phyloP scores from a whole-genome alignment of 2,113 vertebrate species.

The Orcinus orca region DNA sequence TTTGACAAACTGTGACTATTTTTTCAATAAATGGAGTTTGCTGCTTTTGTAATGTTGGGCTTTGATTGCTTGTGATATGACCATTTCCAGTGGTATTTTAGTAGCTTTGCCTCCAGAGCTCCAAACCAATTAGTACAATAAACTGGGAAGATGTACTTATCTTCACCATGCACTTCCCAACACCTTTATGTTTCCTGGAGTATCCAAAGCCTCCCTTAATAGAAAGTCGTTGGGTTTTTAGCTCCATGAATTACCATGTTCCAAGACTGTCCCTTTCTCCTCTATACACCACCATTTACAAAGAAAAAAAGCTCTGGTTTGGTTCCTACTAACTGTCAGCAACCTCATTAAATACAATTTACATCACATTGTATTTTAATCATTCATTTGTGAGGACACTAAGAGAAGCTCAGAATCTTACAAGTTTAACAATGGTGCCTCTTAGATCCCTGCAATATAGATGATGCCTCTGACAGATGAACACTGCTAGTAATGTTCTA shows the following conservation, averaged over 20 bases:
- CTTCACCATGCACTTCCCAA: not conserved
- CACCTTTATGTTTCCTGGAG: not conserved
- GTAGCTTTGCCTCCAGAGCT: not conserved
- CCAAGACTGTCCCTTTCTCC: not conserved
- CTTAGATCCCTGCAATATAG: not conserved
- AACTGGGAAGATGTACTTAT: not conserved
- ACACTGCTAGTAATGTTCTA: not conserved
- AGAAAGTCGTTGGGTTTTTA: not conserved
- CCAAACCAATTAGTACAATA: not conserved
- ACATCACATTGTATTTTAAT: not conserved
- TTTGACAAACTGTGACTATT: not conserved
- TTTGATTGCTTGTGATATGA: not conserved
- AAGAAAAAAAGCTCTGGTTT: not conserved
- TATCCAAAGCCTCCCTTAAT: not conserved
- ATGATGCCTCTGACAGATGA: not conserved
- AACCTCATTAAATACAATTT: conserved; percentile 3
- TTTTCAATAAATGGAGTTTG: not conserved
- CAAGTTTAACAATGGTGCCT: not conserved
- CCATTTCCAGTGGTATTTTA: not conserved
- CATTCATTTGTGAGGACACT: not conserved
- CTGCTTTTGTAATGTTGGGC: not conserved
- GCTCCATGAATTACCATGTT: not conserved
- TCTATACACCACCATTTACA: not conserved
- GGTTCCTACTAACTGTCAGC: not conserved
- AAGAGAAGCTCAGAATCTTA: not conserved